These are phyloP conservation scores for Macrochelys suwanniensis DNA, from an alignment of 2,797 vertebrate species.

Conservation along the genomic window DNA sequence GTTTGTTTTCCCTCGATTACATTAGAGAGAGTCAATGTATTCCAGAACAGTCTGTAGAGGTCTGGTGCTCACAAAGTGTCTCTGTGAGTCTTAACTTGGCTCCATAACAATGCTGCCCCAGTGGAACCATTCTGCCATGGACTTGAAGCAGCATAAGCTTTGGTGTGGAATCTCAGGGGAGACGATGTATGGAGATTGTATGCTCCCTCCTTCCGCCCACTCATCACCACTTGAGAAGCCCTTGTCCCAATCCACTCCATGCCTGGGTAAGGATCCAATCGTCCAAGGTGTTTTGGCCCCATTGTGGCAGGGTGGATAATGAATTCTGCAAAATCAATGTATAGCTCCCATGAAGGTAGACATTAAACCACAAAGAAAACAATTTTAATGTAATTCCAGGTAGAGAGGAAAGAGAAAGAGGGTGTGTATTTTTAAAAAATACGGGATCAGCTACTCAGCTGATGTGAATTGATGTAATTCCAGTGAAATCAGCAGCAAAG, in stretches of 20 bases:
- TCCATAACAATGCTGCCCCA: background rate
- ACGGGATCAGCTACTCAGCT: background rate
- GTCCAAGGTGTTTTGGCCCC: background rate
- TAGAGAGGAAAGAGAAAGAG: background rate
- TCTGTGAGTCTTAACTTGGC: background rate
- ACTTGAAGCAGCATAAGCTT: background rate
- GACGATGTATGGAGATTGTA: background rate
- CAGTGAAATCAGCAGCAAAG: background rate
- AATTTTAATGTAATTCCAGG: background rate
- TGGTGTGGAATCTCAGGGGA: background rate
- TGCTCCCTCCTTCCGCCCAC: background rate
- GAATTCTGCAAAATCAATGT: background rate
- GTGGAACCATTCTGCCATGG: accelerated
- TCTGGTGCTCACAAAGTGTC: background rate
- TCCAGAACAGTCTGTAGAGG: background rate
- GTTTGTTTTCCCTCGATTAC: background rate
- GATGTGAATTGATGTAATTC: background rate
- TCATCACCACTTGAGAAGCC: background rate
- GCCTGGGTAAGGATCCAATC: background rate
- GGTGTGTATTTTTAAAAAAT: background rate
- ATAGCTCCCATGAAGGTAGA: background rate
- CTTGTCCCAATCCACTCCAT: background rate
- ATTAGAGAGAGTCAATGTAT: background rate
- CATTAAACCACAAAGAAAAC: background rate
- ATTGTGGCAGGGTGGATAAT: background rate